Base-by-base conservation (phyloP, 2,888 invertebrate species). In the Drosophila cognata region DNA sequence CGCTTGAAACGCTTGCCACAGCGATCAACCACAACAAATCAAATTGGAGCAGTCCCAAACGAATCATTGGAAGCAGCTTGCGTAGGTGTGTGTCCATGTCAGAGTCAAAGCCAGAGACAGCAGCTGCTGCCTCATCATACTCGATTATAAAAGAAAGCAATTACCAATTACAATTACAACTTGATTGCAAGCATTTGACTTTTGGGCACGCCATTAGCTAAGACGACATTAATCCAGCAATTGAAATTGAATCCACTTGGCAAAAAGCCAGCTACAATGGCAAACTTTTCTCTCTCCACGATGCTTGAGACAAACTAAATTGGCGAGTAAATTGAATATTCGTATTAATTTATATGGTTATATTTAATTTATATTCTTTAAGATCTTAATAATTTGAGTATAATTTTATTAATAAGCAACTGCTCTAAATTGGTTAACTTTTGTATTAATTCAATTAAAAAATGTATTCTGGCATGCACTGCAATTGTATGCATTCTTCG, bases 131-230 rank as follows among this genome's bases (percentile, higher is more conserved):
- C 52, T 58, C 58, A 60, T 68, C 59, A 21, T 29, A 51, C 36
- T 36, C n/a, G 35, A 29, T 16, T 71, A 64, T 36, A 80, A 86
- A 90, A 88, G 90, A 86, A 86, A 86, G 89, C 90, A 86, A 86
- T 90, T 86, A 90, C 77, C 83, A 70, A 77, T 64, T 77, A 79
- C 90, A 85, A 88, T 67, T 72, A 74, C 74, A 64, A 43, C 64
- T 51, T 65, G 65, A 65, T 65, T 36, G 63, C 66, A 64, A 65
- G 53, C 38, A 64, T 60, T 63, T 63, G 52, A 41, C 10, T 36
- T 48, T 41, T 55, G 65, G 61, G 78, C 29, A 71, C 31, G 70
- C 87, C 91, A 88, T 88, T 88, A 88, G 91, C 90, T 88, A 88
- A 88, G 85, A 51, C 73, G 87, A 88, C 87, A 73, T 77, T 88